A percentile compares a stretch with the other conserved stretches of the same genome.
These are phyloP conservation scores for Rhabdomys pumilio DNA, from an alignment of 2,797 vertebrate species.

Conservation along the genomic window DNA sequence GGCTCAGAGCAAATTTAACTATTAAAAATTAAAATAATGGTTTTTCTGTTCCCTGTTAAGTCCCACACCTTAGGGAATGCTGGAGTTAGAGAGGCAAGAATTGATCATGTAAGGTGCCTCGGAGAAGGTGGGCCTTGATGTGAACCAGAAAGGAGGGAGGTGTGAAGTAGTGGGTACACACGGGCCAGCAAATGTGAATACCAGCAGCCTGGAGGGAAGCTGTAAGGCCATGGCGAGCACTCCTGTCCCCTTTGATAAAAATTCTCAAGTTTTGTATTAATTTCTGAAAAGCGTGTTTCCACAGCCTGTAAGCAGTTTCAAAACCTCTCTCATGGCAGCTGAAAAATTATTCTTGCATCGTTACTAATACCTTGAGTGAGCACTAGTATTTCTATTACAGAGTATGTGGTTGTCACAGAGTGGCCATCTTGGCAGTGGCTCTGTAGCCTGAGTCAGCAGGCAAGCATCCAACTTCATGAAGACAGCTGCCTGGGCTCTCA, in stretches of 20 bases:
- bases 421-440: background rate
- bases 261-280: background rate
- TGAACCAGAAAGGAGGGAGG: background rate
- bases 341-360: background rate
- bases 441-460: background rate
- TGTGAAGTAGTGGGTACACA: rapidly evolving
- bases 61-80: background rate
- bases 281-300: conserved; percentile 22
- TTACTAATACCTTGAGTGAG: background rate
- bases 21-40: conserved; percentile 61
- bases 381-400: background rate
- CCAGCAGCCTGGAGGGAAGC: background rate
- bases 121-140: background rate
- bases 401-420: background rate
- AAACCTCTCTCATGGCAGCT: background rate
- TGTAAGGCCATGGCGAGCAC: rapidly evolving
- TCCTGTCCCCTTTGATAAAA: background rate
- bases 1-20: conserved; percentile 56
- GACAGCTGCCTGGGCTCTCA: background rate
- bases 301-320: background rate
- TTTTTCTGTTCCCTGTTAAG: background rate
- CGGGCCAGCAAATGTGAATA: rapidly evolving
- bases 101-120: background rate
- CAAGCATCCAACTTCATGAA: background rate
- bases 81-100: background rate